These are phyloP conservation scores for Drosophila niveifrons DNA, from an alignment of 2,888 invertebrate genomes.

Conservation along the genomic window DNA sequence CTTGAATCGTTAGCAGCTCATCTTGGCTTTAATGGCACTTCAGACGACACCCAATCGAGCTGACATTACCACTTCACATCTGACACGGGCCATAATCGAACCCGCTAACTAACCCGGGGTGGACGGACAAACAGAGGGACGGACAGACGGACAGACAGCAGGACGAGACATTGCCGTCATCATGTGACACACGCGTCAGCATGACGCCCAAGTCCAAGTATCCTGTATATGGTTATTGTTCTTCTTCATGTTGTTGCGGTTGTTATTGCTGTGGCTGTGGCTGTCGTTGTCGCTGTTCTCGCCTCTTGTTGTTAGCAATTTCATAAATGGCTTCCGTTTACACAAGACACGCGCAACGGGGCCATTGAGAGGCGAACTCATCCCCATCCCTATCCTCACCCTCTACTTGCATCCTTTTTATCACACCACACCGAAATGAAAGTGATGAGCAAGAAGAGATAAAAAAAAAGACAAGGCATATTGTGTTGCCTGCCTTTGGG, in stretches of 20 bases:
- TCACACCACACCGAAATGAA: slow-evolving; percentile 11
- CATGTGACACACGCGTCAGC: slow-evolving; percentile 55
- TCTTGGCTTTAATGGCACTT: slow-evolving; percentile 42
- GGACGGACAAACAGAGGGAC: slow-evolving; percentile 1
- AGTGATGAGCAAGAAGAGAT: slow-evolving; percentile 18
- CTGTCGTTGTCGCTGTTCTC: slow-evolving; percentile 22
- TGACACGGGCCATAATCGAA: slow-evolving; percentile 53
- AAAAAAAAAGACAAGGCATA: slow-evolving; percentile 31
- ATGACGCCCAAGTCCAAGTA: slow-evolving; percentile 61
- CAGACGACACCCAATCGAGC: slow-evolving; percentile 36
- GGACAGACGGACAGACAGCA: background rate
- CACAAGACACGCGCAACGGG: slow-evolving; percentile 50
- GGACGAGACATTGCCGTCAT: slow-evolving; percentile 44
- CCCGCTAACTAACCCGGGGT: slow-evolving; percentile 32
- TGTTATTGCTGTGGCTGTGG: slow-evolving; percentile 12
- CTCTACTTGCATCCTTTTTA: slow-evolving; percentile 38
- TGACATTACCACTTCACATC: slow-evolving; percentile 39
- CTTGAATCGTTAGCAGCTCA: slow-evolving; percentile 39
- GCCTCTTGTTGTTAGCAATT: slow-evolving; percentile 68
- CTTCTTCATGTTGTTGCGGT: slow-evolving; percentile 27
- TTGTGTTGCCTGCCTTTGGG: slow-evolving; percentile 46
- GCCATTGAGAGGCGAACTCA: slow-evolving; percentile 18
- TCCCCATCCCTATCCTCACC: background rate
- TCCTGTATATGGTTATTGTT: slow-evolving; percentile 19
- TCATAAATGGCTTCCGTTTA: slow-evolving; percentile 76